Evolutionary conservation across 1,140 invertebrate genomes (phyloP).

Genomic region (Zaprionus capensis): DNA sequence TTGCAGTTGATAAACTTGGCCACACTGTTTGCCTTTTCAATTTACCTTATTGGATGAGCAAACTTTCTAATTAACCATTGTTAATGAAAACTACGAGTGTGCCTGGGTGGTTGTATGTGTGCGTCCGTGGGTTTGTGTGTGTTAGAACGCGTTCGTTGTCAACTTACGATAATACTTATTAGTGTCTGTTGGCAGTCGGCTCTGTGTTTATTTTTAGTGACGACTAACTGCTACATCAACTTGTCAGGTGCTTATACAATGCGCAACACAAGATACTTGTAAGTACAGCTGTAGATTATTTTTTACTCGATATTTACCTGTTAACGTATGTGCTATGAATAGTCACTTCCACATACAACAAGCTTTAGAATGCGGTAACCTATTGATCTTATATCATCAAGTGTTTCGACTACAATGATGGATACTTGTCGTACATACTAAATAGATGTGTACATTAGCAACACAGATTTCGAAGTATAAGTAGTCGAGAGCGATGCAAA

Average conservation of each 20-base stretch:
- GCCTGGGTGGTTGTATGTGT: not conserved
- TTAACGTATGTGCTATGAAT: not conserved
- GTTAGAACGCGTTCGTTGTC: slow-evolving; percentile 28
- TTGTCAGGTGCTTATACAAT: slow-evolving; percentile 29
- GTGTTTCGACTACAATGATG: not conserved
- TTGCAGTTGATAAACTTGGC: slow-evolving; percentile 31
- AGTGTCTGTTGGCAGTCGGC: slow-evolving; percentile 24
- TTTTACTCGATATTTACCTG: slow-evolving; percentile 8
- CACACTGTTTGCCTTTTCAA: slow-evolving; percentile 34
- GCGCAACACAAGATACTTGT: slow-evolving; percentile 6
- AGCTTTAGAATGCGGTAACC: not conserved
- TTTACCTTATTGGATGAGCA: slow-evolving; percentile 41
- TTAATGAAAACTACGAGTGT: slow-evolving; percentile 4
- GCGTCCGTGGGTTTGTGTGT: not conserved
- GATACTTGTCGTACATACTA: not conserved
- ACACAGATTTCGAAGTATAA: not conserved
- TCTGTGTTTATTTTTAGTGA: slow-evolving; percentile 41
- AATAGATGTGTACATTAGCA: not conserved
- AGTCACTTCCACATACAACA: not conserved
- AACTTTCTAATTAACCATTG: slow-evolving; percentile 52
- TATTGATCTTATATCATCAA: slow-evolving; percentile 4
- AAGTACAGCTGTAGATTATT: slow-evolving; percentile 26
- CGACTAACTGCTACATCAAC: slow-evolving; percentile 19
- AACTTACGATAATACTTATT: slow-evolving; percentile 25
- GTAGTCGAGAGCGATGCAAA: not conserved